phyloP scores from a whole-genome alignment of 2,113 vertebrate species.

The Dasyurus viverrinus region DNA sequence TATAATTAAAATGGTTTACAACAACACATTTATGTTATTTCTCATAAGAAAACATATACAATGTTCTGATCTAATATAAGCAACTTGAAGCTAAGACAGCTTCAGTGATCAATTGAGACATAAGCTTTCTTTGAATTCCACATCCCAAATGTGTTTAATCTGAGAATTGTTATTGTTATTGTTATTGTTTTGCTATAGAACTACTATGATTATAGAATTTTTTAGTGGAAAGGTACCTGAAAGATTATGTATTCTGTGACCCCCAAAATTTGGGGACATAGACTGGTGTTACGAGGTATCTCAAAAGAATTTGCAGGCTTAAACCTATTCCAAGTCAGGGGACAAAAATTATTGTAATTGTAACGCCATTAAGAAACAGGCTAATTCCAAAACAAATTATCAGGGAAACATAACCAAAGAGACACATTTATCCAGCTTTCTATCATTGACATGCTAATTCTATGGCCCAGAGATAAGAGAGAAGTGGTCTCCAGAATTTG shows the following conservation, averaged over 20 bases:
- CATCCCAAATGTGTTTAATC: neutral
- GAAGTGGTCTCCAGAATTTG: too few relatives aligned
- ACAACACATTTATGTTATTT: constrained; percentile 12
- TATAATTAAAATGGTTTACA: constrained; percentile 34
- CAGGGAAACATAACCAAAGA: too few relatives aligned
- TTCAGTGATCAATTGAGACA: neutral
- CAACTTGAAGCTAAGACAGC: neutral
- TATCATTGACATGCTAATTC: too few relatives aligned
- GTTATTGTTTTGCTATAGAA: neutral
- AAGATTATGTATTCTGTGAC: neutral
- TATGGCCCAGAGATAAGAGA: too few relatives aligned
- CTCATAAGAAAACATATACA: neutral
- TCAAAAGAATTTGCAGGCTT: too few relatives aligned
- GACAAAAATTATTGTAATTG: too few relatives aligned
- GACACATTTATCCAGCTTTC: too few relatives aligned
- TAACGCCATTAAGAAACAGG: too few relatives aligned
- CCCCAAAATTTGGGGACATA: too few relatives aligned
- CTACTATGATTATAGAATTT: neutral
- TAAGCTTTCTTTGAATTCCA: neutral
- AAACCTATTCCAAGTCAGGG: too few relatives aligned
- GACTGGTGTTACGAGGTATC: too few relatives aligned
- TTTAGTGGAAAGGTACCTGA: neutral
- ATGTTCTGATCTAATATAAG: neutral
- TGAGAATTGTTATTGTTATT: neutral
- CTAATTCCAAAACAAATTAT: too few relatives aligned